These are phyloP conservation scores for Myanophis thanlyinensis DNA, from an alignment of 2,113 vertebrate species.

Conservation along the genomic window DNA sequence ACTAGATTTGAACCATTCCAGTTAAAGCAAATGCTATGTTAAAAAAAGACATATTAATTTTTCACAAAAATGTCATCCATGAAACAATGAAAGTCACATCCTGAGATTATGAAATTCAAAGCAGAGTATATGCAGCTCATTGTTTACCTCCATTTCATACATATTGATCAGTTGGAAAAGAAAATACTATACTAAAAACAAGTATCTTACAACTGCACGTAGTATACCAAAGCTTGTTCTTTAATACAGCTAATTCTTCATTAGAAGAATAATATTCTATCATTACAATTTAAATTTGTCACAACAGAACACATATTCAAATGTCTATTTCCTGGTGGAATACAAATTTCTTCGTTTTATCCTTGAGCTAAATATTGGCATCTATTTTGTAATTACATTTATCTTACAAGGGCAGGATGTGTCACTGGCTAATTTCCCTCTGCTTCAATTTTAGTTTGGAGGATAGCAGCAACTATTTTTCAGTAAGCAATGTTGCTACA, in stretches of 20 bases:
- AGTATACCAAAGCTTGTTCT: neutral
- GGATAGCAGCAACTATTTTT: slow-evolving; percentile 1
- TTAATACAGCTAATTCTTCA: neutral
- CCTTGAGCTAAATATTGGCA: neutral
- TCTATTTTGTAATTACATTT: neutral
- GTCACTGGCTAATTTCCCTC: neutral
- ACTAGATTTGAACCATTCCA: neutral
- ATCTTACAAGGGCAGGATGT: neutral
- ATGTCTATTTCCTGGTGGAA: neutral
- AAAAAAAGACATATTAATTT: neutral
- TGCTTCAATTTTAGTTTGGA: neutral
- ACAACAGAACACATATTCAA: neutral
- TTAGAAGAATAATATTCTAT: neutral
- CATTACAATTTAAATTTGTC: neutral
- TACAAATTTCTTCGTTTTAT: neutral
- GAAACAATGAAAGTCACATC: neutral
- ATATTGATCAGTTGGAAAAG: neutral
- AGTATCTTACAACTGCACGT: neutral
- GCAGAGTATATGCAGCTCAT: neutral
- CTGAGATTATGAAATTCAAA: neutral
- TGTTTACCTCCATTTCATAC: neutral
- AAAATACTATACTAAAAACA: neutral
- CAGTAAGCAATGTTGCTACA: slow-evolving; percentile 22
- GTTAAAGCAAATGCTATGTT: neutral
- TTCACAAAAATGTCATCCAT: neutral